Percentiles rank a stretch among this genome's conserved stretches.
phyloP scores from a whole-genome alignment of 2,797 vertebrate genomes.

The Dryobates pubescens region DNA sequence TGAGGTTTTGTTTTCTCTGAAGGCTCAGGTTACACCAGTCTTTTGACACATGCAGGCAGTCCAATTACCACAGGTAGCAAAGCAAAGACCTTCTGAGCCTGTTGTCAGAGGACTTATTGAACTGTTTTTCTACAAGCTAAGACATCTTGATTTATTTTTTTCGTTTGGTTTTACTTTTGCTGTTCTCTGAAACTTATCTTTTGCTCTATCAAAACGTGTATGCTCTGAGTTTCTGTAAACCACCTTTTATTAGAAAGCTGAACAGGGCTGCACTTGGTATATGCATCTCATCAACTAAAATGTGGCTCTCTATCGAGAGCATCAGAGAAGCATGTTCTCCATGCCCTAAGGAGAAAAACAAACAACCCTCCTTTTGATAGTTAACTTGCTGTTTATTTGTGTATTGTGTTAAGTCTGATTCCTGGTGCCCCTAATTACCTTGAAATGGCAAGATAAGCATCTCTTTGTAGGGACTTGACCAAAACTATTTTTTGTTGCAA shows the following conservation, averaged over 20 bases:
- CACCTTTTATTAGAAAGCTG: neutral
- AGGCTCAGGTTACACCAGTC: neutral
- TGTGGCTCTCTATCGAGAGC: neutral
- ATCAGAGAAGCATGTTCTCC: neutral
- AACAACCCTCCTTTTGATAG: neutral
- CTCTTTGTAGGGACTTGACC: neutral
- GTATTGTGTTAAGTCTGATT: neutral
- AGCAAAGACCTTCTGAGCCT: neutral
- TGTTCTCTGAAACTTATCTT: neutral
- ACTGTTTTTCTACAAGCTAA: neutral
- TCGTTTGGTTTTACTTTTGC: neutral
- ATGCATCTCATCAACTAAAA: neutral
- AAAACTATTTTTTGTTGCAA: neutral
- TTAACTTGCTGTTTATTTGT: neutral
- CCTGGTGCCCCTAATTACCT: neutral
- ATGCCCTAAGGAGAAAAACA: neutral
- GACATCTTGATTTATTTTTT: neutral
- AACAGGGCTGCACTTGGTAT: neutral
- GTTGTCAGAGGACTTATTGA: fast-evolving
- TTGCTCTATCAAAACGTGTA: neutral
- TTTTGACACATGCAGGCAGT: neutral
- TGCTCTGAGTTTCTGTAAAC: neutral
- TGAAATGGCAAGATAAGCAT: conserved; percentile 1
- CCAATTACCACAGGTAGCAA: neutral
- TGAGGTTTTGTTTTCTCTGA: neutral